These are phyloP conservation scores for Oreocharis arfaki DNA, from an alignment of 2,113 vertebrate species.

Conservation along the genomic window DNA sequence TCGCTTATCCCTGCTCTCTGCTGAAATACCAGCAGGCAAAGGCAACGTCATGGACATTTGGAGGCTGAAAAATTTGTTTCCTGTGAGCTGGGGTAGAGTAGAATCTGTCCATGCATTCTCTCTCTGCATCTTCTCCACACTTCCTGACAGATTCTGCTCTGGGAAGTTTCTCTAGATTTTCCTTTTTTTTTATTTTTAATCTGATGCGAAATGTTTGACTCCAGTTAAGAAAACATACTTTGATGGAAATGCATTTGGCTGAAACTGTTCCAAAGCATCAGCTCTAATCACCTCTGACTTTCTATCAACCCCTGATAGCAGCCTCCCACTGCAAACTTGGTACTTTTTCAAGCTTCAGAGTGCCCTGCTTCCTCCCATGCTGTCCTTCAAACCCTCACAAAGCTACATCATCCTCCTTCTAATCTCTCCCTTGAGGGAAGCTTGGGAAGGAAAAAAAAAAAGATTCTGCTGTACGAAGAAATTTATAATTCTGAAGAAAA, in stretches of 20 bases:
- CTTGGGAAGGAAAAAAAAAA: background rate
- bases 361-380: background rate
- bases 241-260: background rate
- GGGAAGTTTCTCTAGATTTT: background rate
- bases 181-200: background rate
- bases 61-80: background rate
- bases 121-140: background rate
- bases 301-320: background rate
- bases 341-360: background rate
- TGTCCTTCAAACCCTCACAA: background rate
- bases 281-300: background rate
- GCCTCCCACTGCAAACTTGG: background rate
- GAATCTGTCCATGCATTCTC: background rate
- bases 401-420: background rate
- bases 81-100: background rate
- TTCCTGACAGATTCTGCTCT: too few relatives aligned
- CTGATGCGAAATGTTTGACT: background rate
- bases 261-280: background rate
- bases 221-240: conserved; percentile 29
- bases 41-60: background rate
- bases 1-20: background rate
- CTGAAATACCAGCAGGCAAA: background rate
- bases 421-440: background rate
- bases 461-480: background rate
- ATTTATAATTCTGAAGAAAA: background rate